Percentiles rank a stretch among this genome's conserved stretches.
Conservation (phyloP, 2,888 invertebrate genomes). For the Stenodera caucasica region DNA sequence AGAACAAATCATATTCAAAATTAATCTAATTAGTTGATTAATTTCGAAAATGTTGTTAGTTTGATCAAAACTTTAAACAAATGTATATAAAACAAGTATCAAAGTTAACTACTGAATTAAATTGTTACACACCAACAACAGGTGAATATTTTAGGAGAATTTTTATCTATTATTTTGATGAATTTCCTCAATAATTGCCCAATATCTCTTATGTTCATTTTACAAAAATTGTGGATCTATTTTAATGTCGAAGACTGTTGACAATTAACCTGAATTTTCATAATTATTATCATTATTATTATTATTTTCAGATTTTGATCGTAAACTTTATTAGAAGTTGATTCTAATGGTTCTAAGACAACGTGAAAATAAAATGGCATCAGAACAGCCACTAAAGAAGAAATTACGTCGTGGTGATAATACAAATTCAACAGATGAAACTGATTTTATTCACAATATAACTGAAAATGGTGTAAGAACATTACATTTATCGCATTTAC, state of each 20-base stretch:
- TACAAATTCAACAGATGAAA: conserved; percentile 62
- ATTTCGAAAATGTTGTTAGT: background rate
- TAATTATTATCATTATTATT: background rate
- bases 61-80: background rate
- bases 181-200: background rate
- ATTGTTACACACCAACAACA: conserved; percentile 35
- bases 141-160: conserved; percentile 15
- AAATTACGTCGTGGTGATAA: conserved; percentile 70
- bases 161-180: conserved; percentile 5
- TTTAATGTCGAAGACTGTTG: background rate
- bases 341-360: conserved; percentile 35
- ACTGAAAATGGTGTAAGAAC: conserved; percentile 53
- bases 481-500: conserved; percentile 42
- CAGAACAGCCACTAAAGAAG: conserved; percentile 83
- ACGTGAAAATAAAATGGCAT: conserved; percentile 48
- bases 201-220: background rate
- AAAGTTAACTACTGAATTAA: conserved; percentile 34
- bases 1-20: conserved; percentile 4
- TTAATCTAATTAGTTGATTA: conserved; percentile 5
- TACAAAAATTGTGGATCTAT: background rate
- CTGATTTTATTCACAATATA: conserved; percentile 59
- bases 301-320: background rate
- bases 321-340: background rate
- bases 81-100: conserved; percentile 11
- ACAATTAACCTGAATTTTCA: background rate